Evolutionary conservation across 2,113 vertebrate species (phyloP).

Genomic region (Neogobius melanostomus): DNA sequence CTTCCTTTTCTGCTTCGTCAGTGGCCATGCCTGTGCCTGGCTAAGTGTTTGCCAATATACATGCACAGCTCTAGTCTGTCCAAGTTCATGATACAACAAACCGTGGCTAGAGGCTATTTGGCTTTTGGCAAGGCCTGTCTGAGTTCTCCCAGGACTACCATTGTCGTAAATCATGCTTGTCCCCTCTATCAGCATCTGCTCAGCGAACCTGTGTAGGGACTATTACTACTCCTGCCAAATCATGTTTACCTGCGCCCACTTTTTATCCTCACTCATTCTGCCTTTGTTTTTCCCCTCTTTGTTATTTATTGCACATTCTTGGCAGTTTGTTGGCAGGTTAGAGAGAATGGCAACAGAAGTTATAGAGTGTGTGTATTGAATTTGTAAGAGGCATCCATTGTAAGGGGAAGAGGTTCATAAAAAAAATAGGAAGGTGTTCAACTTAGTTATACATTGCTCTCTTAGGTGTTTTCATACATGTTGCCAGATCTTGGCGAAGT

Average conservation of each 20-base stretch:
- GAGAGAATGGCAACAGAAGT: conserved; percentile 29
- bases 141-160: conserved; percentile 52
- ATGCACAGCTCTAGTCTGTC: conserved; percentile 33
- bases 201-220: conserved; percentile 55
- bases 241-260: conserved; percentile 64
- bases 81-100: conserved; percentile 48
- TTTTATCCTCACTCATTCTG: conserved; percentile 54
- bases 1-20: conserved; percentile 30
- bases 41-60: conserved; percentile 13
- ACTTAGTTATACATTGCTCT: too few species aligned
- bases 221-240: conserved; percentile 65
- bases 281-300: conserved; percentile 28
- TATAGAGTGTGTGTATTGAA: conserved; percentile 35
- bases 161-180: conserved; percentile 72
- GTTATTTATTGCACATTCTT: conserved; percentile 53
- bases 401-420: background rate
- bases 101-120: conserved; percentile 44
- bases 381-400: conserved; percentile 21
- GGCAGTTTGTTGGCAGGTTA: conserved; percentile 43
- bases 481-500: too few species aligned
- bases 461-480: too few species aligned
- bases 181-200: conserved; percentile 57
- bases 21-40: background rate
- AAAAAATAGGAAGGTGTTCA: too few species aligned
- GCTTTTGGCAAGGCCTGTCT: conserved; percentile 54